Evolutionary conservation across 2,888 invertebrate species (phyloP), one percentile per base, ranked within the genome.

Genomic region (Apodemia duryi): DNA sequence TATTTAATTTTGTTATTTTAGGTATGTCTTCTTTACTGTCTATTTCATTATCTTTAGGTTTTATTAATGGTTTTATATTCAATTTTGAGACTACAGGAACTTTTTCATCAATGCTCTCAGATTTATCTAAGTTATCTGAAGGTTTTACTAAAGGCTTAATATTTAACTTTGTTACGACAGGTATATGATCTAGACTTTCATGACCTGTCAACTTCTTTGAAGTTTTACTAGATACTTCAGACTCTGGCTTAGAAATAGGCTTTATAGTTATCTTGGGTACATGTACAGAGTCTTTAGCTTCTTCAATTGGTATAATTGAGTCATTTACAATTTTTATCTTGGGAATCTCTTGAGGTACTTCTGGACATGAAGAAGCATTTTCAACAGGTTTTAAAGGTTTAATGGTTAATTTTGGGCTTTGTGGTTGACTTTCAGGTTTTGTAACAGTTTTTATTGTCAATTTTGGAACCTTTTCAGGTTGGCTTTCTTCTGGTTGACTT

Each of bases 191-290:
- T 67, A 80, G 70, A 61, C 77, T 82, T 69, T 87, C 86, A 68
- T 70, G 68, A 43, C 65, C 43, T 62, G 43, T 54, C 62, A 38
- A 51, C 52, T 68, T 70, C 64, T 68, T 70, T 71, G 46, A 46
- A 13, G 78, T 75, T 72, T 83, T 84, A 60, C 71, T 66, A 69
- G 69, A 67, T 68, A 73, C 67, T 68, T 85, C 86, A 69, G 69
- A 64, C 72, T 86, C 86, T 64, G 74, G 71, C 75, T 85, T 88
- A 68, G 80, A 74, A 41, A 91, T 79, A 70, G 93, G 88, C 81
- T 94, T 94, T 54, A 93, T 93, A 65, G 93, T 94, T 66, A 94
- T 85, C 85, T 93, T 94, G 74, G 94, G 93, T 77, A 93, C 85
- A 78, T 92, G 89, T 60, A 83, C 74, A 76, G 76, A 80, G 73